These are phyloP conservation scores for Folsomia candida DNA, from an alignment of 2,888 invertebrate genomes.

Conservation along the genomic window DNA sequence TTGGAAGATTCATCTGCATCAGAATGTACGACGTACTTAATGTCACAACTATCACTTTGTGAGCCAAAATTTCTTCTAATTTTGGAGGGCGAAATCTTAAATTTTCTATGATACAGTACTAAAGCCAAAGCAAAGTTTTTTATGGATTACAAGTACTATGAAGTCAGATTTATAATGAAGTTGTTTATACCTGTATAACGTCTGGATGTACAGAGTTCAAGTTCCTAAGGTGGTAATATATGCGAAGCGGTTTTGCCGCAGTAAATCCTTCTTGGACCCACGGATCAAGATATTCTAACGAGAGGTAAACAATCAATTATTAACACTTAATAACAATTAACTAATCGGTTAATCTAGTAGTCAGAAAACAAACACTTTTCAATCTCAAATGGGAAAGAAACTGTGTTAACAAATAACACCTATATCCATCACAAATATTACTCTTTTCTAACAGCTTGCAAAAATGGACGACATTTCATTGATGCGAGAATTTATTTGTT, in stretches of 20 bases:
- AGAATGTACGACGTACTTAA: constrained; percentile 74
- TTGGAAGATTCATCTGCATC: constrained; percentile 65
- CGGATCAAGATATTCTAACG: constrained; percentile 77
- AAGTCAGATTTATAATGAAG: background rate
- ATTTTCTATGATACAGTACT: constrained; percentile 71
- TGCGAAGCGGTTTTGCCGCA: constrained; percentile 69
- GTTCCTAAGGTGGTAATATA: constrained; percentile 77
- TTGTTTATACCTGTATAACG: constrained; percentile 64
- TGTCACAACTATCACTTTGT: constrained; percentile 74
- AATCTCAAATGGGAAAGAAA: too few relatives aligned
- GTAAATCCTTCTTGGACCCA: constrained; percentile 67
- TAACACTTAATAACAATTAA: too few relatives aligned
- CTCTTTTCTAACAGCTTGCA: too few relatives aligned
- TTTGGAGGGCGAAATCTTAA: constrained; percentile 67
- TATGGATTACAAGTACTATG: background rate
- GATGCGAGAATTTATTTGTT: too few relatives aligned
- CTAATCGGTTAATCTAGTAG: too few relatives aligned
- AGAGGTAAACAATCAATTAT: too few relatives aligned
- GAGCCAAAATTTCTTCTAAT: constrained; percentile 67
- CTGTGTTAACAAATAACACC: too few relatives aligned
- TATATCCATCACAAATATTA: too few relatives aligned
- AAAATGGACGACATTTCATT: too few relatives aligned
- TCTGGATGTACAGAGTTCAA: constrained; percentile 71
- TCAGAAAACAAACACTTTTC: too few relatives aligned
- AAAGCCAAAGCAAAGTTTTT: constrained; percentile 52